These are phyloP conservation scores for Psittacara wagleri DNA, from an alignment of 2,113 vertebrate species.

Conservation along the genomic window DNA sequence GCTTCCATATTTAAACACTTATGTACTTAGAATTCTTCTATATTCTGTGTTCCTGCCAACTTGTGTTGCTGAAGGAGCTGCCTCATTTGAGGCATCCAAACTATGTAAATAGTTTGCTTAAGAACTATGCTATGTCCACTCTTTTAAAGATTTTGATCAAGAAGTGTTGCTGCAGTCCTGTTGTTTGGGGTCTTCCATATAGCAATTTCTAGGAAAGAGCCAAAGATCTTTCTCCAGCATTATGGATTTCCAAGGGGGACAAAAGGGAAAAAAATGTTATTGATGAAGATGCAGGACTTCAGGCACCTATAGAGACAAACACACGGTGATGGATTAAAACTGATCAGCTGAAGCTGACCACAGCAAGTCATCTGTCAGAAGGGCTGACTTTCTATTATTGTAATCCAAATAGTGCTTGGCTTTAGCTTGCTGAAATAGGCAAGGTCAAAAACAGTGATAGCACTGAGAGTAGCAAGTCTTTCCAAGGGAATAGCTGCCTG, in stretches of 20 bases:
- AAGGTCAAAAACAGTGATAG: background rate
- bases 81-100: background rate
- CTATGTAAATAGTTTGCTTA: background rate
- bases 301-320: background rate
- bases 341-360: background rate
- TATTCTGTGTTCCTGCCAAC: background rate
- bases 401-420: background rate
- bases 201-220: background rate
- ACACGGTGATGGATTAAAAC: background rate
- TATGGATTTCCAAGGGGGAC: background rate
- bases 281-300: background rate
- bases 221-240: background rate
- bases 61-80: background rate
- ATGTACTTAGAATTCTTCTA: background rate
- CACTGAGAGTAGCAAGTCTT: background rate
- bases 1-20: background rate
- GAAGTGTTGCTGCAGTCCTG: background rate
- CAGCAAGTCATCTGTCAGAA: background rate
- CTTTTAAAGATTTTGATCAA: background rate
- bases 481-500: background rate
- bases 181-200: background rate
- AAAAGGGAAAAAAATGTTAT: background rate
- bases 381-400: background rate
- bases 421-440: background rate
- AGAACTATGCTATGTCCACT: background rate